phyloP scores from a whole-genome alignment of 2,888 invertebrate genomes.

The Carabus problematicus region DNA sequence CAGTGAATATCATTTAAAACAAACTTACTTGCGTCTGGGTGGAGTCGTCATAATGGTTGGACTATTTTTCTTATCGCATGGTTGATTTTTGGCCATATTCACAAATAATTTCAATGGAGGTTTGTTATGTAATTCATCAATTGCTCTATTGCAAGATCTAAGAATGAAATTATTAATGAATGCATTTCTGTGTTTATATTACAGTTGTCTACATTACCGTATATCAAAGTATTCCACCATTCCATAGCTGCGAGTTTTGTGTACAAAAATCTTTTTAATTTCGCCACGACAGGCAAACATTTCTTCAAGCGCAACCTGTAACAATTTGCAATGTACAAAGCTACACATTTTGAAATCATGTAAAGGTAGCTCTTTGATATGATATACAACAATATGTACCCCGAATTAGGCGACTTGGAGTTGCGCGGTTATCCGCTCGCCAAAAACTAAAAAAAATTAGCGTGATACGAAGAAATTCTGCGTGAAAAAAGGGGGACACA shows the following conservation, averaged over 20 bases:
- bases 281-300: constrained; percentile 23
- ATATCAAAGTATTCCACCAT: constrained; percentile 32
- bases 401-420: too few relatives aligned
- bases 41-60: background rate
- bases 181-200: background rate
- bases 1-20: background rate
- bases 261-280: constrained; percentile 24
- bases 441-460: too few relatives aligned
- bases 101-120: constrained; percentile 26
- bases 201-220: constrained; percentile 20
- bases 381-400: too few relatives aligned
- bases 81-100: constrained; percentile 24
- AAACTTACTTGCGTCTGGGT: constrained; percentile 12
- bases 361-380: too few relatives aligned
- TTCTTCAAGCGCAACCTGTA: constrained; percentile 6
- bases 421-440: too few relatives aligned
- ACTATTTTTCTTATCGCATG: constrained; percentile 6
- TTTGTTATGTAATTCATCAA: constrained; percentile 1
- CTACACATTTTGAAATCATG: too few relatives aligned
- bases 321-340: background rate
- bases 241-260: constrained; percentile 17
- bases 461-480: too few relatives aligned
- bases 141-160: constrained; percentile 31
- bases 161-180: constrained; percentile 1
- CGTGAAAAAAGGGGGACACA: too few relatives aligned